Evolutionary conservation across 2,797 vertebrate genomes (phyloP).

Genomic region (Iguana delicatissima): DNA sequence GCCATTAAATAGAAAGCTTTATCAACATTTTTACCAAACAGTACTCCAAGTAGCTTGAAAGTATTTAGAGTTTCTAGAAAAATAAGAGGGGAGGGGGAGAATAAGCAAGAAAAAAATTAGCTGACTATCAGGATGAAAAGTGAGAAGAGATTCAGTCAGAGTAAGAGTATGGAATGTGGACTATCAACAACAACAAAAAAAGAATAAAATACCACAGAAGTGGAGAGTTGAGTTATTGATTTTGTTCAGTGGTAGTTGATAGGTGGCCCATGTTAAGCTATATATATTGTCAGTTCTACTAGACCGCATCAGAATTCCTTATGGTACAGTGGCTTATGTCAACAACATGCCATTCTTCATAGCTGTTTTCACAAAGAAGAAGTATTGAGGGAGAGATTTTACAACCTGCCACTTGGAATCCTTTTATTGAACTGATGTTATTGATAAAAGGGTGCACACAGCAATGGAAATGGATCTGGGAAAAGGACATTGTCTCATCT

Average conservation of each 20-base stretch:
- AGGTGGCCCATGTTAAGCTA: background rate
- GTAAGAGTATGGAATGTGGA: constrained; percentile 3
- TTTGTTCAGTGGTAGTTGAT: constrained; percentile 6
- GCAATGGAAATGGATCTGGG: background rate
- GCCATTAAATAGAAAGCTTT: background rate
- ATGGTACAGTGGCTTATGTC: constrained; percentile 42
- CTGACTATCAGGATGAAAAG: background rate
- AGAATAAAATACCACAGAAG: constrained; percentile 11
- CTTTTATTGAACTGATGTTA: constrained; percentile 43
- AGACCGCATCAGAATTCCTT: constrained; percentile 17
- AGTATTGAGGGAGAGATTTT: constrained; percentile 40
- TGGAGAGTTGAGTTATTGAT: constrained; percentile 21
- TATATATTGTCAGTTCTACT: constrained; percentile 47
- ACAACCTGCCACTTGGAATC: constrained; percentile 43
- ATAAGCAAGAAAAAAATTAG: constrained; percentile 4
- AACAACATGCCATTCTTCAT: constrained; percentile 27
- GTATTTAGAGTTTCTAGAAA: background rate
- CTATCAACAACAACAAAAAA: background rate
- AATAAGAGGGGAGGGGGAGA: too few relatives aligned
- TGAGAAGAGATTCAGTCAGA: background rate
- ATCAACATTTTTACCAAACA: background rate
- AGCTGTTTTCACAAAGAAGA: constrained; percentile 15
- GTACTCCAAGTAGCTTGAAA: background rate
- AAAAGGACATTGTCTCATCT: background rate
- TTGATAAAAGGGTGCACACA: constrained; percentile 34